Evolutionary conservation across 2,797 vertebrate genomes (phyloP).

Genomic region (Xerus rutilus): DNA sequence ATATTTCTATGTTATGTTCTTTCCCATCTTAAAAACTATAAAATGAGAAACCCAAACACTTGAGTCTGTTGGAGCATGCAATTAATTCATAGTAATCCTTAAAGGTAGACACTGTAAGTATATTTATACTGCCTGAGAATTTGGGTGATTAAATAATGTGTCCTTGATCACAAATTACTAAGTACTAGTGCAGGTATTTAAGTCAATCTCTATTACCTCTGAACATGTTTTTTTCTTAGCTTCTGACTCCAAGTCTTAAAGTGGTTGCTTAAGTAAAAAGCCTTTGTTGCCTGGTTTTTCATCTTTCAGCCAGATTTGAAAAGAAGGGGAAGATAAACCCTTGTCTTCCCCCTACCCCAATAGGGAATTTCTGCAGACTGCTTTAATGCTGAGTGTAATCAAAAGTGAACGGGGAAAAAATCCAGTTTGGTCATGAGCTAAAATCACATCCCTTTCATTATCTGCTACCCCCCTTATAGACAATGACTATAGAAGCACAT

Average conservation of each 20-base stretch:
- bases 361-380: neutral
- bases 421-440: neutral
- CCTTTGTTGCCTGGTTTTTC: conserved; percentile 3
- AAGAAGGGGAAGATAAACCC: neutral
- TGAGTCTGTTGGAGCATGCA: too few species aligned
- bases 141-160: neutral
- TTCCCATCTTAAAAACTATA: neutral
- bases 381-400: conserved; percentile 14
- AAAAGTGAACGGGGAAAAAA: neutral
- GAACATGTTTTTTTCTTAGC: neutral
- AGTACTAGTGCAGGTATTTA: neutral
- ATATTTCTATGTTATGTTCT: neutral
- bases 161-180: neutral
- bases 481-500: neutral
- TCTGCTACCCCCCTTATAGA: neutral
- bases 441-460: conserved; percentile 42
- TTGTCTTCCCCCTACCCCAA: neutral
- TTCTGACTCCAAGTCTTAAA: neutral
- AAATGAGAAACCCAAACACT: neutral
- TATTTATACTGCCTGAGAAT: neutral
- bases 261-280: neutral
- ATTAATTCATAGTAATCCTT: neutral
- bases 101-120: neutral
- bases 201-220: neutral
- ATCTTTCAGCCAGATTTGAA: conserved; percentile 35